phyloP scores from a whole-genome alignment of 2,113 vertebrate genomes.

The Choloepus hoffmanni region DNA sequence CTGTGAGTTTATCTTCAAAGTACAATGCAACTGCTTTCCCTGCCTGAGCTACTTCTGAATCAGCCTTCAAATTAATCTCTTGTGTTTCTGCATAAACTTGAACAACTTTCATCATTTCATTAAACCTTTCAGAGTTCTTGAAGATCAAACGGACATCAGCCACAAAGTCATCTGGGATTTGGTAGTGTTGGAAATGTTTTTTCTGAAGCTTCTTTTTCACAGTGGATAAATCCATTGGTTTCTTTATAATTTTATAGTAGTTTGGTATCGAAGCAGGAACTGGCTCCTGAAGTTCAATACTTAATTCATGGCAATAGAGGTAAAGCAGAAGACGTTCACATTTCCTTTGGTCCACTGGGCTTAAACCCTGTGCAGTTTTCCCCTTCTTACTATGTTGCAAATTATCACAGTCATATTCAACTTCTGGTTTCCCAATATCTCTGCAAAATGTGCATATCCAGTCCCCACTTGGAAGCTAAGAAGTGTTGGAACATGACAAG shows the following conservation, averaged over 20 bases:
- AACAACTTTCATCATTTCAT: slow-evolving; percentile 99
- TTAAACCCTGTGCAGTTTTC: slow-evolving; percentile 91
- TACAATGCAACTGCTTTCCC: slow-evolving; percentile 95
- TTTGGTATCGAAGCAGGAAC: slow-evolving; percentile 97
- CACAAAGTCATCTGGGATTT: slow-evolving; percentile 94
- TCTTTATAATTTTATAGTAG: slow-evolving; percentile 99
- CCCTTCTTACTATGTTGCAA: slow-evolving; percentile 92
- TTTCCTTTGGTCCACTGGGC: slow-evolving; percentile 96
- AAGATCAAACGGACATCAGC: slow-evolving; percentile 97
- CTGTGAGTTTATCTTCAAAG: slow-evolving; percentile 97
- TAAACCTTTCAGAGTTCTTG: slow-evolving; percentile 99
- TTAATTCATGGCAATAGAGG: slow-evolving; percentile 97
- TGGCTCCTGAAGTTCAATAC: slow-evolving; percentile 97
- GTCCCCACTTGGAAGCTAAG: slow-evolving; percentile 95
- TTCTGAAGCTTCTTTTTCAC: slow-evolving; percentile 97
- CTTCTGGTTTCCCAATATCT: slow-evolving; percentile 94
- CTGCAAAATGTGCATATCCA: slow-evolving; percentile 99
- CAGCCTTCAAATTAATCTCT: slow-evolving; percentile 99
- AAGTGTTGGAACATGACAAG: no score
- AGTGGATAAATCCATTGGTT: slow-evolving; percentile 97
- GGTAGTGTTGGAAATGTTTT: slow-evolving; percentile 95
- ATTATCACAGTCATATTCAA: slow-evolving; percentile 97
- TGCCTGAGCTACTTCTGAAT: slow-evolving; percentile 98
- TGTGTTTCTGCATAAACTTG: slow-evolving; percentile 99
- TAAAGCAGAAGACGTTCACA: slow-evolving; percentile 98